Base-by-base conservation (phyloP, 1,140 invertebrate species). In the Bombus polaris region DNA sequence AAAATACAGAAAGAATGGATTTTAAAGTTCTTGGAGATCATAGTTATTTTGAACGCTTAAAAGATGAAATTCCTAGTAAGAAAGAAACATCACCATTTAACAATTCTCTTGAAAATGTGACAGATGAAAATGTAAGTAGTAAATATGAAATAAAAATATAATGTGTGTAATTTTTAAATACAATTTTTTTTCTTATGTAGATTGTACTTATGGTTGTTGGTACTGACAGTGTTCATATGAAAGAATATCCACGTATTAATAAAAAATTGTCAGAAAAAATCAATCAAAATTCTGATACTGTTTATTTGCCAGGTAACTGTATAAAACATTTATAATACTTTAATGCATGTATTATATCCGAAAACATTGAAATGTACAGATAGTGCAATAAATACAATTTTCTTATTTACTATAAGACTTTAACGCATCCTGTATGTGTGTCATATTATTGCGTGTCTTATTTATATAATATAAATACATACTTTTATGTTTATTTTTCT, bases 181-280 rank as follows among this genome's bases (percentile, higher is more conserved):
- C 44, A 83, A 72, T 59, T 79, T 65, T 87, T 82, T 91, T 92
- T 8, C 92, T 88, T 92, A 92, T 93, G 75, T 89, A 95, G 95
- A 95, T 95, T 87, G 94, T 95, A 92, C 90, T 95, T 90, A 95
- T 95, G 94, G 94, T 95, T 87, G 93, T 95, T 81, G 94, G 94
- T 77, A 92, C 90, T 81, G 93, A 95, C 87, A 92, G 92, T 86
- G 91, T 94, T 89, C 92, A 94, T 65, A 92, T 93, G 90, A 94
- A 95, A 88, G 94, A 95, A 71, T 90, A 94, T 83, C 92, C 94
- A 85, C 91, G 90, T 76, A 88, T 92, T n/a, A 87, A 89, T 25
- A 85, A 93, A 59, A 92, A 93, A 88, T 79, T 93, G 28, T 79
- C 91, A 57, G 83, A 88, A 68, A 82, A 91, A 65, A 66, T 74